These are phyloP conservation scores for Rhagophthalmus giganteus DNA, from an alignment of 2,888 invertebrate species.

Conservation along the genomic window DNA sequence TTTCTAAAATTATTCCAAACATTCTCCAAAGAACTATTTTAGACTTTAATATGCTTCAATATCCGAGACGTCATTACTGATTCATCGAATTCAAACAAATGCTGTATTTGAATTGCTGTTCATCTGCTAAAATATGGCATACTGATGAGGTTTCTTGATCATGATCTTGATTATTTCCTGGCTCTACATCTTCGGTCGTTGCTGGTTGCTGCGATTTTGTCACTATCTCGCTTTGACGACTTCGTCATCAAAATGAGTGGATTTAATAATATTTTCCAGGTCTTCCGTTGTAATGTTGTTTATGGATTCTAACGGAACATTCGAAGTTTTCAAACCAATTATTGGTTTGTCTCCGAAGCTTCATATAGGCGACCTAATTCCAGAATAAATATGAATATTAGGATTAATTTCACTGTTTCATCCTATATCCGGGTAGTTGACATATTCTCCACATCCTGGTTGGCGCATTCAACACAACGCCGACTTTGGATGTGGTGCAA, in stretches of 20 bases:
- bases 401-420: slow-evolving; percentile 15
- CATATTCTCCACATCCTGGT: slow-evolving; percentile 45
- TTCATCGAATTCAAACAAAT: not conserved
- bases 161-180: not conserved
- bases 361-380: not conserved
- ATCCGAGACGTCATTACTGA: too few species aligned
- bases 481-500: slow-evolving; percentile 37
- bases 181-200: not conserved
- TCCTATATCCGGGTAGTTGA: slow-evolving; percentile 35
- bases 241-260: not conserved
- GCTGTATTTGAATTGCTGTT: not conserved
- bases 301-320: not conserved
- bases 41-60: too few species aligned
- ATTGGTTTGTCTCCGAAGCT: not conserved
- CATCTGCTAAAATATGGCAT: not conserved
- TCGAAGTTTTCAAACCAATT: not conserved
- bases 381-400: not conserved
- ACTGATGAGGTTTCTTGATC: not conserved
- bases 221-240: not conserved
- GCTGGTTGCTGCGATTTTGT: not conserved
- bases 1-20: too few species aligned
- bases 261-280: not conserved
- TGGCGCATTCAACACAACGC: slow-evolving; percentile 32
- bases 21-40: too few species aligned
- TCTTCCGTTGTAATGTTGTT: not conserved